Evolutionary conservation across 2,113 vertebrate genomes (phyloP).

Genomic region (Daphoenositta chrysoptera): DNA sequence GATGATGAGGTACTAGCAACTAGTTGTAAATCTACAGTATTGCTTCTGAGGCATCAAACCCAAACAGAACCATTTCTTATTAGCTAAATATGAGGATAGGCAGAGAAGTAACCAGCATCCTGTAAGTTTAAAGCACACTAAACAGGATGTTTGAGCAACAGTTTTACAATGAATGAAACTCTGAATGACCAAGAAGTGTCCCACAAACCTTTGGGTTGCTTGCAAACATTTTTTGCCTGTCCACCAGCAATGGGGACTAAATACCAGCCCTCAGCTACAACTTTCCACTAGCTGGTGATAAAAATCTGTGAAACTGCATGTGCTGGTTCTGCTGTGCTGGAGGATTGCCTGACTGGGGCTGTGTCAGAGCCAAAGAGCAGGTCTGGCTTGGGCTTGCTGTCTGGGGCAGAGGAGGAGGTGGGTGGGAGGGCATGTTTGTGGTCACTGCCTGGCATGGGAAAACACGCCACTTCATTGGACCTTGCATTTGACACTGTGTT

Average conservation of each 20-base stretch:
- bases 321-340: not conserved
- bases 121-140: not conserved
- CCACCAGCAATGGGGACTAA: not conserved
- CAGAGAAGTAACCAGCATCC: not conserved
- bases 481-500: not conserved
- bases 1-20: not conserved
- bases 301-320: not conserved
- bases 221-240: not conserved
- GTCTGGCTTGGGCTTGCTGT: not conserved
- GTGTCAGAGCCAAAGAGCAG: not conserved
- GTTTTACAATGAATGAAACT: not conserved
- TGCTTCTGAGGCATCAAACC: not conserved
- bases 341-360: not conserved
- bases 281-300: not conserved
- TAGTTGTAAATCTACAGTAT: not conserved
- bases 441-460: not conserved
- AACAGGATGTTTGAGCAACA: not conserved
- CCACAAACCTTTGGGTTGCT: not conserved
- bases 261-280: not conserved
- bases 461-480: not conserved
- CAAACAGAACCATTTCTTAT: not conserved
- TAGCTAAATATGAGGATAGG: not conserved
- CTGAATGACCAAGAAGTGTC: not conserved
- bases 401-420: not conserved
- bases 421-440: not conserved